These are phyloP conservation scores for Alethe diademata DNA, from an alignment of 2,113 vertebrate species.

Conservation along the genomic window DNA sequence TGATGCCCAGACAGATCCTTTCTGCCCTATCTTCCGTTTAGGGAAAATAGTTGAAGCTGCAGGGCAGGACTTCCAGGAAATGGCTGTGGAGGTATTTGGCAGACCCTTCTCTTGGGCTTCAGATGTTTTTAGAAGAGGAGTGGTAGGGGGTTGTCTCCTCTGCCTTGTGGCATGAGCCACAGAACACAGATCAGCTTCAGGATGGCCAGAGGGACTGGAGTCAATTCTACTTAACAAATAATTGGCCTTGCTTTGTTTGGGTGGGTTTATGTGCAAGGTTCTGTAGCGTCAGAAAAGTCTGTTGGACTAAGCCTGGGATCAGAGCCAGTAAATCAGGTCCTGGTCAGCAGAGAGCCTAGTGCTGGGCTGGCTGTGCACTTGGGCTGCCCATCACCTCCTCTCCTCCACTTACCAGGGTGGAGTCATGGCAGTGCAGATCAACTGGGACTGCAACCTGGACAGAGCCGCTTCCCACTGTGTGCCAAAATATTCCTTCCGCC, in stretches of 20 bases:
- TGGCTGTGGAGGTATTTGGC: slow-evolving; percentile 80
- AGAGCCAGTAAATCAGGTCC: neutral
- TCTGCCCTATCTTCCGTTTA: slow-evolving; percentile 88
- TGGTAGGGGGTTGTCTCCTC: neutral
- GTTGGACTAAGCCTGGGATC: neutral
- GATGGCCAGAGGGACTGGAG: neutral
- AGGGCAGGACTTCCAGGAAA: slow-evolving; percentile 83
- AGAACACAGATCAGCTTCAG: neutral
- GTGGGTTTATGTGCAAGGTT: neutral
- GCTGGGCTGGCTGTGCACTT: neutral
- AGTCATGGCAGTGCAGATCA: slow-evolving; percentile 82
- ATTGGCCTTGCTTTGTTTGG: neutral
- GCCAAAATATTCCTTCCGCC: slow-evolving; percentile 84
- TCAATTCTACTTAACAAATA: neutral
- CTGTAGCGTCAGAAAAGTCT: neutral
- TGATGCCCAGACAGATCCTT: slow-evolving; percentile 73
- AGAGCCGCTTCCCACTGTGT: slow-evolving; percentile 69
- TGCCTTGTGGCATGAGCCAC: neutral
- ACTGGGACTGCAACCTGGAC: slow-evolving; percentile 86
- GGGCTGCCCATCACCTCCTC: neutral
- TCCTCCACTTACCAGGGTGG: slow-evolving; percentile 73
- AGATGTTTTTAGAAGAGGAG: neutral
- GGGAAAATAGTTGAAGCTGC: slow-evolving; percentile 77
- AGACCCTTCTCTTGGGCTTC: neutral
- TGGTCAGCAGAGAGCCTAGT: neutral